A percentile compares a stretch with the other conserved stretches of the same genome.
Evolutionary conservation across 2,113 vertebrate genomes (phyloP).

Genomic region (Neolamprologus cancellatus): DNA sequence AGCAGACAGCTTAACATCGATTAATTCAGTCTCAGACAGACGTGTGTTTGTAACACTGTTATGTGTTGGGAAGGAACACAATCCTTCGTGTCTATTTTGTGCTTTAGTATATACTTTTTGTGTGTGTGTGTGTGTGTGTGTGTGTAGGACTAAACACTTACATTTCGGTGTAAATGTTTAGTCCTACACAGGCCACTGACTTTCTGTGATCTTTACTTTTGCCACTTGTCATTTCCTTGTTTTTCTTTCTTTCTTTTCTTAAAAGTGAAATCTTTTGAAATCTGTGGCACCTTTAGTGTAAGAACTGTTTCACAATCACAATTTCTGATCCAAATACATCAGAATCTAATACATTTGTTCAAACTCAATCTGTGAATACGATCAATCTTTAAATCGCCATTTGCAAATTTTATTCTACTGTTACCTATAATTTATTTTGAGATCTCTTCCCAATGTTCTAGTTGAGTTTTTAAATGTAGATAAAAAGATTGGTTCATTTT

Average conservation of each 20-base stretch:
- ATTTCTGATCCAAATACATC: not conserved
- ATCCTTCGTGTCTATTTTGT: fast-evolving
- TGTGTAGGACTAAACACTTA: not conserved
- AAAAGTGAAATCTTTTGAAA: fast-evolving
- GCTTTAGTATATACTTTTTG: not conserved
- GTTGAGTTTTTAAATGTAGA: not conserved
- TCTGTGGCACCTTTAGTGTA: not conserved
- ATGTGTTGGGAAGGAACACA: not conserved
- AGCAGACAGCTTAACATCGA: not conserved
- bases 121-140: too few species aligned
- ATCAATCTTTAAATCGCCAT: not conserved
- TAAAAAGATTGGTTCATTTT: fast-evolving
- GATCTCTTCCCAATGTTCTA: not conserved
- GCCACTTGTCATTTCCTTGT: not conserved
- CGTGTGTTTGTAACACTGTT: not conserved
- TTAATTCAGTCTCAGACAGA: not conserved
- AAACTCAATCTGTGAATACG: not conserved
- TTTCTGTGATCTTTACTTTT: not conserved
- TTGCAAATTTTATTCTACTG: not conserved
- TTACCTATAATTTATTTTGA: not conserved
- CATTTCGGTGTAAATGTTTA: not conserved
- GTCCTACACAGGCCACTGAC: not conserved
- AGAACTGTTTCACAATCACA: not conserved
- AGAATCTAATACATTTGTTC: not conserved
- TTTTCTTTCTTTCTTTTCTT: not conserved